phyloP scores from a whole-genome alignment of 2,888 invertebrate species.

The Chaitophorus viminalis region DNA sequence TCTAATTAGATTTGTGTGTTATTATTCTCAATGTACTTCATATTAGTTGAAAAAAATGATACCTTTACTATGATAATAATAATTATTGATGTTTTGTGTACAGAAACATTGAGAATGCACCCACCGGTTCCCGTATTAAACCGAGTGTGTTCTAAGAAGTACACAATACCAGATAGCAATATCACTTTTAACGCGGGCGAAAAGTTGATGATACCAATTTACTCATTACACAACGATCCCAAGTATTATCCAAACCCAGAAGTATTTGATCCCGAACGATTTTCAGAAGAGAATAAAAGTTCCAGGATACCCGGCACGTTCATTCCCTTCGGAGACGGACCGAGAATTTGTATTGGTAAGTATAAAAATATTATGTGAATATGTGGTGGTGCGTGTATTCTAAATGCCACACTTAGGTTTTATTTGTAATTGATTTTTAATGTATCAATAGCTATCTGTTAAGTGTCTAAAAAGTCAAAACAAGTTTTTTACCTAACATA shows the following conservation, averaged over 20 bases:
- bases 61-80: no score
- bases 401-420: no score
- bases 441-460: no score
- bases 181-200: slow-evolving; percentile 70
- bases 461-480: no score
- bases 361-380: no score
- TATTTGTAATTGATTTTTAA: no score
- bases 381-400: no score
- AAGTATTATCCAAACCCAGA: slow-evolving; percentile 72
- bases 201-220: slow-evolving; percentile 71
- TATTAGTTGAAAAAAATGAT: no score
- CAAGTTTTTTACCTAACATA: no score
- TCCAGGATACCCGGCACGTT: slow-evolving; percentile 70
- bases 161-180: slow-evolving; percentile 70
- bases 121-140: slow-evolving; percentile 71
- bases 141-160: slow-evolving; percentile 70
- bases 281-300: slow-evolving; percentile 70
- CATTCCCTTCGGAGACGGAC: slow-evolving; percentile 68
- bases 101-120: slow-evolving; percentile 73
- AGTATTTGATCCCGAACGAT: slow-evolving; percentile 72
- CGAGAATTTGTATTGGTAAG: slow-evolving; percentile 68
- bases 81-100: background rate
- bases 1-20: no score
- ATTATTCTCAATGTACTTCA: no score
- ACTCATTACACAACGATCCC: slow-evolving; percentile 72